Evolutionary conservation across 2,113 vertebrate genomes (phyloP), one percentile per base, ranked within the genome.

Genomic region (Zosterops hypoxanthus): DNA sequence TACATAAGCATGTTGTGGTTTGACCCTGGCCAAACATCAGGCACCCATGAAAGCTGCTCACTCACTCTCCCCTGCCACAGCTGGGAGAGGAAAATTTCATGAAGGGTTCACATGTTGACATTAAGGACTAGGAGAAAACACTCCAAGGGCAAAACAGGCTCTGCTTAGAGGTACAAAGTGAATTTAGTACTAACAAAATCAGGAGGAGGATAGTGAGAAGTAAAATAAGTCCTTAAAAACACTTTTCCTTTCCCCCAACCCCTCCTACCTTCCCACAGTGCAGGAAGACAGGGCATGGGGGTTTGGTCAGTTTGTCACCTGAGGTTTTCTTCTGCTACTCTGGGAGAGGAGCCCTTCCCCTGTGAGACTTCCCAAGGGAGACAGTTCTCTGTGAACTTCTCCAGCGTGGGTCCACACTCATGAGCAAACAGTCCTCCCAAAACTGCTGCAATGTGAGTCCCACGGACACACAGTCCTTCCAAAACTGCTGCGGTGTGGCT

Each of bases 261-360:
- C 47, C 47, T 78, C 59, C 36, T 23, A 63, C 23, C 9, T 26
- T 61, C 29, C 1, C 0, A n/a, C 11, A 28, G 18, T 0, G 0
- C 11, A 28, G 14, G 34, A 4, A 41, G 36, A 52, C 13, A 52
- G 29, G 29, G 9, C 8, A 16, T 21, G 46, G 47, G 23, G 13
- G 2, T 63, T 42, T 52, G 36, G 14, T 52, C 59, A n/a, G 23
- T 10, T 63, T 3, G 2, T 52, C 47, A n/a, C 8, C 8, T 1
- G 1, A 17, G 24, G 8, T 64, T 34, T 64, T 42, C 23, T 53
- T 52, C 31, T 21, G 6, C 36, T n/a, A 5, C 11, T 28, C 47
- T 11, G 18, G 29, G 59, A 50, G 17, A 50, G 17, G 6, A 78
- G 29, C 21, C 29, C 10, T 50, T 41, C 23, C 18, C 23, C 23